phyloP scores from a whole-genome alignment of 2,888 invertebrate species.

The Autographa pulchrina region DNA sequence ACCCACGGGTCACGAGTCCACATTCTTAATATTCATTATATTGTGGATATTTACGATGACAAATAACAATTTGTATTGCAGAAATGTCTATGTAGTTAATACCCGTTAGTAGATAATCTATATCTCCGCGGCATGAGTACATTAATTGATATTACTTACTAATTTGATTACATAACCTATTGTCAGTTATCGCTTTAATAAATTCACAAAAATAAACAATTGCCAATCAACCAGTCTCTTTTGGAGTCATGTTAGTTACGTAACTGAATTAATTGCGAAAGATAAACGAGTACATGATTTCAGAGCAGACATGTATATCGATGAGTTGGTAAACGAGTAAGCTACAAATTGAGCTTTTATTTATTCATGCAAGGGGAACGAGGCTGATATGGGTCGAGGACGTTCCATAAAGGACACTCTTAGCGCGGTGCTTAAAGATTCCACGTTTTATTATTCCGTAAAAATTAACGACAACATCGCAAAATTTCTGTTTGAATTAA shows the following conservation, averaged over 20 bases:
- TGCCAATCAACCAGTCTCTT: not conserved
- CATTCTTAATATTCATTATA: not conserved
- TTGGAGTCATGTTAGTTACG: not conserved
- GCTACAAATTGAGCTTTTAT: constrained; percentile 88
- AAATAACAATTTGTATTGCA: not conserved
- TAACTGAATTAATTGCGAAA: constrained; percentile 53
- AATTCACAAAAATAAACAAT: not conserved
- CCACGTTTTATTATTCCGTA: constrained; percentile 7
- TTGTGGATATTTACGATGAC: not conserved
- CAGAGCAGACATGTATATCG: constrained; percentile 76
- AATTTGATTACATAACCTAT: too few relatives aligned
- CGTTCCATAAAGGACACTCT: constrained; percentile 84
- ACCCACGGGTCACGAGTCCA: not conserved
- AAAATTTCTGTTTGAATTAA: not conserved
- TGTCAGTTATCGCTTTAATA: not conserved
- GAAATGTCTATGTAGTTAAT: not conserved
- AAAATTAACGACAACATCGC: not conserved
- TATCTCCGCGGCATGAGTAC: too few relatives aligned
- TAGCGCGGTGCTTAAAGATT: constrained; percentile 73
- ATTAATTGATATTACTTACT: too few relatives aligned
- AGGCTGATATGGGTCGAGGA: constrained; percentile 87
- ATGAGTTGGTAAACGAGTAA: constrained; percentile 80
- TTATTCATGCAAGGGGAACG: constrained; percentile 86
- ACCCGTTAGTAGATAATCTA: too few relatives aligned
- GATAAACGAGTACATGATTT: constrained; percentile 72